Conservation (phyloP, 2,797 vertebrate species). For the Falco novaeseelandiae region DNA sequence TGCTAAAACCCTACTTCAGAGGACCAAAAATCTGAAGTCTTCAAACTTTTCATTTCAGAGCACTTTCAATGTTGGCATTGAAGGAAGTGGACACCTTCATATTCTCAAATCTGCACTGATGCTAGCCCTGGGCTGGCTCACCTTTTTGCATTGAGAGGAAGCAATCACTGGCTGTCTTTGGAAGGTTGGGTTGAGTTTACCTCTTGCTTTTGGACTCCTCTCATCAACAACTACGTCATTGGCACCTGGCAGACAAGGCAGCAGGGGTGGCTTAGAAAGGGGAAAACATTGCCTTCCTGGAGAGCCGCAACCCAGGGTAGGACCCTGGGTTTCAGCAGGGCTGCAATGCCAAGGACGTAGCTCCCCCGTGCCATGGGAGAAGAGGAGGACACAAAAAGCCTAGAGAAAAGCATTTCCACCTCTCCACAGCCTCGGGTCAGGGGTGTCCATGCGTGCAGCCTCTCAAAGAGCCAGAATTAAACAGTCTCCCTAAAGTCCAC, state of each 20-base stretch:
- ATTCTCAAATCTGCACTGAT: background rate
- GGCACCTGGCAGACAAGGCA: background rate
- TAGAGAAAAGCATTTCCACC: background rate
- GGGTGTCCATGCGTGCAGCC: background rate
- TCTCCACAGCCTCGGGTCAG: accelerated
- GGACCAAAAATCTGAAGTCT: background rate
- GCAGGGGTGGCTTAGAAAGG: background rate
- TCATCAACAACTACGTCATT: background rate
- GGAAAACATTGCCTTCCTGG: background rate
- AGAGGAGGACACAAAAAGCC: background rate
- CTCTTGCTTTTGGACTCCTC: background rate
- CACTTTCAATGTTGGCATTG: background rate
- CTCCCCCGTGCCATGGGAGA: background rate
- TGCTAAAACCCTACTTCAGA: background rate
- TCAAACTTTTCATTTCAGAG: background rate
- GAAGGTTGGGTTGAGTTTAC: background rate
- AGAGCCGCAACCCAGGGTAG: background rate
- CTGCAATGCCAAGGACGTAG: background rate
- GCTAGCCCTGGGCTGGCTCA: background rate
- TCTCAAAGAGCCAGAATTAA: background rate
- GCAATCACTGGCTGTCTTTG: background rate
- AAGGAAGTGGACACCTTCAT: background rate
- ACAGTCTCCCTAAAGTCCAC: background rate
- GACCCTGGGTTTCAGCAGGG: background rate
- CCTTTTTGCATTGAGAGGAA: background rate